Percentiles rank a stretch among this genome's conserved stretches.
Conservation (phyloP, 2,888 invertebrate genomes). For the Aricia artaxerxes region DNA sequence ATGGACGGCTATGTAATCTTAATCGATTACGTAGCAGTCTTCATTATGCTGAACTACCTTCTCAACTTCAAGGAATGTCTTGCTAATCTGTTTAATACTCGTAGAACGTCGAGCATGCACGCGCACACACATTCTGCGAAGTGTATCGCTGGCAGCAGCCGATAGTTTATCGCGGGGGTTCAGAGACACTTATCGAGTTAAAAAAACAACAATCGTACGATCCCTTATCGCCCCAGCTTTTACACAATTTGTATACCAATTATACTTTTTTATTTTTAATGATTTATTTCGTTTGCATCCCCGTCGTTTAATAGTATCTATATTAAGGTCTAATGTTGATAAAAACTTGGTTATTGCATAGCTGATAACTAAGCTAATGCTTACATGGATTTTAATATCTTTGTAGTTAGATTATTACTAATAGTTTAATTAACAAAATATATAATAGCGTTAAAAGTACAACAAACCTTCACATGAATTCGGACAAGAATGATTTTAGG, state of each 20-base stretch:
- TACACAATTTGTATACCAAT: constrained; percentile 12
- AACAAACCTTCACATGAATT: too few species aligned
- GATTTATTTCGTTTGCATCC: neutral
- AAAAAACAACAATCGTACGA: constrained; percentile 29
- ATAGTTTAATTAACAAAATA: too few species aligned
- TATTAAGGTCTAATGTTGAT: neutral
- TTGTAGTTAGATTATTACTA: too few species aligned
- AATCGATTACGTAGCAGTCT: too few species aligned
- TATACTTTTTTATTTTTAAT: neutral
- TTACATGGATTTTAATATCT: neutral
- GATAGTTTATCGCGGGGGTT: constrained; percentile 25
- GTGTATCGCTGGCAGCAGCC: neutral
- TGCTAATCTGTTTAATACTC: neutral
- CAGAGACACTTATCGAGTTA: constrained; percentile 30
- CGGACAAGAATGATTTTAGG: too few species aligned
- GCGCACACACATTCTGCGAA: neutral
- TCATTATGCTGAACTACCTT: too few species aligned
- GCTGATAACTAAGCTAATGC: neutral
- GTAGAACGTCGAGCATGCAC: neutral
- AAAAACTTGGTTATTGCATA: neutral
- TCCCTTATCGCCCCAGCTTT: constrained; percentile 7
- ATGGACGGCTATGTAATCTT: too few species aligned
- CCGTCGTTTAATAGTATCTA: neutral
- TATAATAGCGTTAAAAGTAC: too few species aligned
- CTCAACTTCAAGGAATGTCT: too few species aligned